phyloP scores from a whole-genome alignment of 2,888 invertebrate species.

The Galeruca laticollis region DNA sequence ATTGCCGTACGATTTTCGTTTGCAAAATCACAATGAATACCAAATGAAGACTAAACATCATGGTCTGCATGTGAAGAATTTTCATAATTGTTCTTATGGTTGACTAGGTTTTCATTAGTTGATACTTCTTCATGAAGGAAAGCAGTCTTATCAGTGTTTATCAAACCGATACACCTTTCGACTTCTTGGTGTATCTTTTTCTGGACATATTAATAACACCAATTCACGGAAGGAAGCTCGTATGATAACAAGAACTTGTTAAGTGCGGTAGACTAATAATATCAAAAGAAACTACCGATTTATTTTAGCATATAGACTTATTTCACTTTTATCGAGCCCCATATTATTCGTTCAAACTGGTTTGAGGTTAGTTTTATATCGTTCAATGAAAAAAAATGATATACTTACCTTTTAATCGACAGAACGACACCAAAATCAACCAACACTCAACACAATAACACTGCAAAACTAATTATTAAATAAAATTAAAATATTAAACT shows the following conservation, averaged over 20 bases:
- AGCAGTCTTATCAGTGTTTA: constrained; percentile 9
- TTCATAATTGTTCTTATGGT: background rate
- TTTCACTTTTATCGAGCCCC: background rate
- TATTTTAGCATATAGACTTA: background rate
- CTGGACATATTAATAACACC: constrained; percentile 4
- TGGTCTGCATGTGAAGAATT: constrained; percentile 1
- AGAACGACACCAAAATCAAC: constrained; percentile 1
- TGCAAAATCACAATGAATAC: constrained; percentile 8
- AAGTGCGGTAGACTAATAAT: background rate
- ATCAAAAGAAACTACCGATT: background rate
- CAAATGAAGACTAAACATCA: constrained; percentile 7
- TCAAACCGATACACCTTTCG: constrained; percentile 2
- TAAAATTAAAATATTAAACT: too few relatives aligned
- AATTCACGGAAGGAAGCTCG: background rate
- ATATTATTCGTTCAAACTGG: background rate
- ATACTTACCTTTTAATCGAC: background rate
- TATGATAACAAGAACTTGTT: background rate
- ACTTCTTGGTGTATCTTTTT: constrained; percentile 21
- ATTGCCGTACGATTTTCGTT: constrained; percentile 11
- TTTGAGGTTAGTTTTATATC: background rate
- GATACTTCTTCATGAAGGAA: constrained; percentile 3
- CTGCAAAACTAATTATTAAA: too few relatives aligned
- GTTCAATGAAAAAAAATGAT: background rate
- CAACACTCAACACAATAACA: background rate
- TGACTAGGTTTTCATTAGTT: background rate